These are phyloP conservation scores for Corapipo altera DNA, from an alignment of 2,113 vertebrate species.

Conservation along the genomic window DNA sequence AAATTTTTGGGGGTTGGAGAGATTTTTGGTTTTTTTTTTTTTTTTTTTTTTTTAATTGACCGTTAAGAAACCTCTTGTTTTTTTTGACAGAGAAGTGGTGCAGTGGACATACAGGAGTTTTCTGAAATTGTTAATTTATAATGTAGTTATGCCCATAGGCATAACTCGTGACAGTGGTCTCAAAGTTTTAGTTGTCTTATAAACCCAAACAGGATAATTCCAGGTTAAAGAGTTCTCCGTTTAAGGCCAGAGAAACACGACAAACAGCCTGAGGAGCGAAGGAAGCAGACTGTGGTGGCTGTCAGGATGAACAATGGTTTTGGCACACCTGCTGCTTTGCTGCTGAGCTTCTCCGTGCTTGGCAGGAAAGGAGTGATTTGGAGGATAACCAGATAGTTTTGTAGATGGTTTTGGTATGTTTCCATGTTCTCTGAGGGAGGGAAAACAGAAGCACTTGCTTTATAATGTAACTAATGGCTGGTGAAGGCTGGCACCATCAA, in stretches of 20 bases:
- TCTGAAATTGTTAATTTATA: background rate
- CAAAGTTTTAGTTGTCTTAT: background rate
- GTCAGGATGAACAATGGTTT: slow-evolving; percentile 40
- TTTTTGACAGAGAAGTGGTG: background rate
- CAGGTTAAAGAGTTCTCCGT: background rate
- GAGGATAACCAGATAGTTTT: slow-evolving; percentile 41
- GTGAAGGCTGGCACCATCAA: background rate
- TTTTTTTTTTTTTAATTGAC: background rate
- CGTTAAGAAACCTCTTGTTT: background rate
- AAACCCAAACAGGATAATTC: background rate
- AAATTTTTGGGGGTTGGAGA: too few relatives aligned
- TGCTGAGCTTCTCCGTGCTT: background rate
- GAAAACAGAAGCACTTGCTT: slow-evolving; percentile 23
- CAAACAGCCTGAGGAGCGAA: background rate
- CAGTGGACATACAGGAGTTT: background rate
- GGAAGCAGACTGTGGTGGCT: slow-evolving; percentile 52
- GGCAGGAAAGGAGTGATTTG: slow-evolving; percentile 46
- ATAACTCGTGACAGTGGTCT: background rate
- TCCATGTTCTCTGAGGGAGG: slow-evolving; percentile 11
- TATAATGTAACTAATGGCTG: background rate
- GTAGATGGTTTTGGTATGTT: slow-evolving; percentile 39
- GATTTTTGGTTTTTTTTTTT: too few relatives aligned
- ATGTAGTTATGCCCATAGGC: rapidly evolving
- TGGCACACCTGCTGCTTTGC: slow-evolving; percentile 51
- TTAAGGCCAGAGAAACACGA: background rate